Evolutionary conservation across 2,797 vertebrate species (phyloP).

Genomic region (Chelonia mydas): DNA sequence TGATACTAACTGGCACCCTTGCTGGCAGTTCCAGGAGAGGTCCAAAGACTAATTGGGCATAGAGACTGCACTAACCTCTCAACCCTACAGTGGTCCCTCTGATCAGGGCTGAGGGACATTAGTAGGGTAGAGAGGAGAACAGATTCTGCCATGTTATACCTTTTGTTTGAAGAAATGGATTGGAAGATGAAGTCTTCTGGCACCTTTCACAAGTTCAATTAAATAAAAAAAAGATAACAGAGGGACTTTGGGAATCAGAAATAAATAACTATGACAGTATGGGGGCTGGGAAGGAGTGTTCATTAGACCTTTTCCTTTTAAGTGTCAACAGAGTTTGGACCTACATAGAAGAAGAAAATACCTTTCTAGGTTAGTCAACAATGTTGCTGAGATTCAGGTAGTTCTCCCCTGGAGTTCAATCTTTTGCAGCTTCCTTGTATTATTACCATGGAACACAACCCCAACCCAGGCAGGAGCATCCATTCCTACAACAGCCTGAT

Average conservation of each 20-base stretch:
- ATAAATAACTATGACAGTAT: background rate
- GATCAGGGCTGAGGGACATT: background rate
- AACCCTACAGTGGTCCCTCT: background rate
- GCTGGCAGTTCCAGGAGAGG: background rate
- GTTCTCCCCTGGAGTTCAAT: background rate
- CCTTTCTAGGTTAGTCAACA: background rate
- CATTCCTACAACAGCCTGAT: background rate
- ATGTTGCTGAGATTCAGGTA: background rate
- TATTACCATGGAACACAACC: background rate
- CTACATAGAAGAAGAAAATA: background rate
- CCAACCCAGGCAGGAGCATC: background rate
- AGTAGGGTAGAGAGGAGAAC: background rate
- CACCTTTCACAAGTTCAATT: slow-evolving; percentile 13
- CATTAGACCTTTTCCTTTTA: background rate
- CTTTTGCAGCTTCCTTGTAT: background rate
- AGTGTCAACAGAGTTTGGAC: background rate
- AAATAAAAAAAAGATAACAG: background rate
- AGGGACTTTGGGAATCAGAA: background rate
- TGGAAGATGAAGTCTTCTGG: background rate
- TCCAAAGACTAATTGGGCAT: background rate
- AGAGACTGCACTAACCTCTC: background rate
- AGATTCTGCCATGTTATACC: background rate
- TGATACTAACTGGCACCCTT: background rate
- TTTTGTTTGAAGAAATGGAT: background rate
- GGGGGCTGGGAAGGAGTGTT: background rate